Percentiles rank a stretch among this genome's conserved stretches.
Conservation (phyloP, 2,797 vertebrate genomes). For the Tragelaphus eurycerus region DNA sequence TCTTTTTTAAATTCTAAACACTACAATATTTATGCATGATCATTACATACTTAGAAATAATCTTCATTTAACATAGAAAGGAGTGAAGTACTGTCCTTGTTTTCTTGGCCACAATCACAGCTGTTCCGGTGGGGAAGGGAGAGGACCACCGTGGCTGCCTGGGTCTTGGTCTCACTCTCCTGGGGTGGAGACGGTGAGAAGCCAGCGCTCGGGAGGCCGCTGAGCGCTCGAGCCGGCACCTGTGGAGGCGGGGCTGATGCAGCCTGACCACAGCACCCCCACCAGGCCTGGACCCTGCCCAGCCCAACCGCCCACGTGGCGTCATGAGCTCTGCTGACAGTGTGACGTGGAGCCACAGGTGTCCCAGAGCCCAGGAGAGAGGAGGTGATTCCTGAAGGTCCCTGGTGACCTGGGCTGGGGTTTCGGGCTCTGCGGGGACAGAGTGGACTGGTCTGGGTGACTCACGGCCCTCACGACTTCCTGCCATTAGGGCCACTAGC, state of each 20-base stretch:
- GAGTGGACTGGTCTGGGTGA: background rate
- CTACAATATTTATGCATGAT: background rate
- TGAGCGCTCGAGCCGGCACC: background rate
- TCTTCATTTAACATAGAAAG: background rate
- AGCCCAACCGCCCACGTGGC: fast-evolving
- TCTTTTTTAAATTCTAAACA: background rate
- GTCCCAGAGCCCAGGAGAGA: background rate
- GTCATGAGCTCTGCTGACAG: background rate
- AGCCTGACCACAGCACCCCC: background rate
- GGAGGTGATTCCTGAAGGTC: background rate
- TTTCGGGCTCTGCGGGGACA: background rate
- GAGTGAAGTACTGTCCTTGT: background rate
- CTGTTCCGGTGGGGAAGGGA: background rate
- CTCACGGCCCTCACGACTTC: background rate
- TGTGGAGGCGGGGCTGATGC: background rate
- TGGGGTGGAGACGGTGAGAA: background rate
- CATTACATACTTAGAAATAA: background rate
- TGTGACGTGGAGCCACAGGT: fast-evolving
- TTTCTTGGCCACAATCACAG: background rate
- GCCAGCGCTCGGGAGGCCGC: background rate
- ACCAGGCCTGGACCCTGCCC: background rate
- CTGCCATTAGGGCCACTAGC: background rate
- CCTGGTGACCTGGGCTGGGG: background rate
- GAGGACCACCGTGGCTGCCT: background rate
- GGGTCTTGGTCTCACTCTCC: background rate